phyloP scores from a whole-genome alignment of 2,888 invertebrate species.

The Agrotis exclamationis region DNA sequence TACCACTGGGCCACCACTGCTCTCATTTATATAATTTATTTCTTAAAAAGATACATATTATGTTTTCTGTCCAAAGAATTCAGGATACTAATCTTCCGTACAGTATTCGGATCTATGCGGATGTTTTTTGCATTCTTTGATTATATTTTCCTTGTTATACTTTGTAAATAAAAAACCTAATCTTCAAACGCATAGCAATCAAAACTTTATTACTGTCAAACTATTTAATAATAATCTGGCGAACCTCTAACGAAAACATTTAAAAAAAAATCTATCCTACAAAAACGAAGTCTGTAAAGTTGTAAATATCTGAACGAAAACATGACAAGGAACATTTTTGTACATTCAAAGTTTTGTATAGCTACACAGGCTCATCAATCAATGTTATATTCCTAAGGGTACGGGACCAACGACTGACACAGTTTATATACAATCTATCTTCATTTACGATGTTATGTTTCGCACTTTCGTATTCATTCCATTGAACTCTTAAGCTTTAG shows the following conservation, averaged over 20 bases:
- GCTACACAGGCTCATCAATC: conserved; percentile 58
- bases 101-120: no score
- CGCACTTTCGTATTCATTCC: conserved; percentile 33
- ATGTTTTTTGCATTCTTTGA: neutral
- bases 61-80: no score
- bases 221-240: no score
- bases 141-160: no score
- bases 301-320: conserved; percentile 16
- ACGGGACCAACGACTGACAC: conserved; percentile 29
- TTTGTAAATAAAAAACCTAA: no score
- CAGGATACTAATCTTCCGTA: no score
- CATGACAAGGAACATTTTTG: conserved; percentile 23
- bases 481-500: conserved; percentile 11
- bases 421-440: conserved; percentile 58
- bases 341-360: conserved; percentile 34
- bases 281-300: neutral
- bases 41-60: no score
- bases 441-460: conserved; percentile 50
- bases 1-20: no score
- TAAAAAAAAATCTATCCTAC: neutral
- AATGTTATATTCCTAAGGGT: conserved; percentile 41
- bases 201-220: no score
- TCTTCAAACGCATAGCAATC: no score
- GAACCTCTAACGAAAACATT: no score
- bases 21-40: no score